Base-by-base conservation (phyloP, 2,888 invertebrate species). In the Chromoteleia sp. region DNA sequence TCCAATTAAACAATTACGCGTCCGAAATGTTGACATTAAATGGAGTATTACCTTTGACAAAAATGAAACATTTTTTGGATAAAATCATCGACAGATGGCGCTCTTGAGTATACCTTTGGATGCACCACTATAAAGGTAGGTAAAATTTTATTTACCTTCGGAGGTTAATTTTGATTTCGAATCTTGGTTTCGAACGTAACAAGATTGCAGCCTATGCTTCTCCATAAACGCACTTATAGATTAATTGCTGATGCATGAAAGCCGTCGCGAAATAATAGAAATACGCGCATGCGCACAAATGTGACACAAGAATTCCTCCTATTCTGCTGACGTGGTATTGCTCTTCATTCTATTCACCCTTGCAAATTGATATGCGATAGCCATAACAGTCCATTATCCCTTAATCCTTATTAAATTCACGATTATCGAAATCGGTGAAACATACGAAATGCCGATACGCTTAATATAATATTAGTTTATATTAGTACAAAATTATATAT, bases 221-320 rank as follows among this genome's bases (percentile, higher is more conserved):
- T 36, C 56, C 56, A 21, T 68, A 39, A 58, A 15, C 15, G 12
- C 29, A 58, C 58, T 48, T 58, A 70, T 58, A 39, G 58, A 58
- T 70, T 58, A 70, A 70, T 70, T 58, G 10, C 48, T 36, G 25
- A 70, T 70, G 33, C 70, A 70, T 48, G 21, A 56, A 67, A 68
- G 33, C 68, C 41, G 41, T 41, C 14, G 15, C 33, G 33, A 41
- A 56, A 56, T 56, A 56, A 56, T 43, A 56, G 45, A 56, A 45
- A 68, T 33, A 54, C 5, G 5, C 25, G 25, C 25, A 25, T 25
- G 25, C 25, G 25, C 25, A 5, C 2, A 5, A 25, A 25, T 25
- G 25, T 25, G 25, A 25, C 25, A 5, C 5, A 25, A 25, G 5
- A 2, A 25, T 25, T 25, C 25, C 3, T 25, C 25, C 25, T 5